Conservation (phyloP, 2,797 vertebrate species). For the Alectoris magna region DNA sequence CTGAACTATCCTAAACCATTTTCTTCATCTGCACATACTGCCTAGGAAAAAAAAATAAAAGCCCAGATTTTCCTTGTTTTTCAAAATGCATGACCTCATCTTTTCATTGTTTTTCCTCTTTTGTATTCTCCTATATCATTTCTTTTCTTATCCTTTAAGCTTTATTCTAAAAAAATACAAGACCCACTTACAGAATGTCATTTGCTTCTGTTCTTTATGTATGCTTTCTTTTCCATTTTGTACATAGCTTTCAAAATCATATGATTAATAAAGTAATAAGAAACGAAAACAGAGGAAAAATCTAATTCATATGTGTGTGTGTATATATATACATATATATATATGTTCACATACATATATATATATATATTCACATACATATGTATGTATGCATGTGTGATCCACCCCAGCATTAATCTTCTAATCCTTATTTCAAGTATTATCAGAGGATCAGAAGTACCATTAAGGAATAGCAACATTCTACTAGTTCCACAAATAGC, state of each 20-base stretch:
- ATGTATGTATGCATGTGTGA: rapidly evolving
- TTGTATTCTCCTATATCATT: background rate
- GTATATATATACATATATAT: background rate
- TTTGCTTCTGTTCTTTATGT: background rate
- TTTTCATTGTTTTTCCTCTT: background rate
- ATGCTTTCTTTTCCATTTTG: background rate
- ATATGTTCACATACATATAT: background rate
- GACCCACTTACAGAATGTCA: background rate
- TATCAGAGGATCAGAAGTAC: background rate
- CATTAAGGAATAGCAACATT: background rate
- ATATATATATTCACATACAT: background rate
- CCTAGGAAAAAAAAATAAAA: rapidly evolving
- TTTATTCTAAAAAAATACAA: background rate
- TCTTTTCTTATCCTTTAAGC: background rate
- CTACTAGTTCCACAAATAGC: background rate
- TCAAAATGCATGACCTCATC: background rate
- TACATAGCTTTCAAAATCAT: background rate
- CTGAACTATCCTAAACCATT: background rate
- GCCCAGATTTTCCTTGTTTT: background rate
- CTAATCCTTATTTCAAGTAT: background rate
- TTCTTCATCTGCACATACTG: background rate
- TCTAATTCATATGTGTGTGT: background rate
- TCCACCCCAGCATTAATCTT: background rate
- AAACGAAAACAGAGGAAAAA: background rate
- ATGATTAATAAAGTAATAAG: background rate